Percentiles rank a stretch among this genome's conserved stretches.
Evolutionary conservation across 2,113 vertebrate genomes (phyloP).

Genomic region (Chiloscyllium plagiosum): DNA sequence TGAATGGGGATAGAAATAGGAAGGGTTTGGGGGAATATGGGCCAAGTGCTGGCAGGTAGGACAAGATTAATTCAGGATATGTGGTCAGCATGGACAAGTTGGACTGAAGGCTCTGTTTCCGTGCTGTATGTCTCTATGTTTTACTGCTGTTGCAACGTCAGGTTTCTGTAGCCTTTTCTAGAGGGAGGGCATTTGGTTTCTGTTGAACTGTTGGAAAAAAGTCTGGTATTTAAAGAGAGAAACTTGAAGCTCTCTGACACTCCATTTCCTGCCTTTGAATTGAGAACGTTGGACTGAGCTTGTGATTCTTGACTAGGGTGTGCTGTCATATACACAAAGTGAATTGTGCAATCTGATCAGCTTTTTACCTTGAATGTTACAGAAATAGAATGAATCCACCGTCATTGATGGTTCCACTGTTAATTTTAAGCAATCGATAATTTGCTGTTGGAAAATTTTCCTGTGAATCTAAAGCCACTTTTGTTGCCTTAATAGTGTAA

Average conservation of each 20-base stretch:
- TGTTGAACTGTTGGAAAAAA: too few relatives aligned
- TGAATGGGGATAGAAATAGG: too few relatives aligned
- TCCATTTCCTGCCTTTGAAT: neutral
- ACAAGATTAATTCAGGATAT: too few relatives aligned
- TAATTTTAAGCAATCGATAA: neutral
- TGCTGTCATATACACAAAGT: neutral
- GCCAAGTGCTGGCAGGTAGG: too few relatives aligned
- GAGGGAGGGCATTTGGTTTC: too few relatives aligned
- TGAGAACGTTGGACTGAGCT: neutral
- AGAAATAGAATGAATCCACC: neutral
- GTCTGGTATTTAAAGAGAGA: too few relatives aligned
- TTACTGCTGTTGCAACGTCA: too few relatives aligned
- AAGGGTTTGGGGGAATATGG: too few relatives aligned
- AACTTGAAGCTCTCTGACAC: neutral
- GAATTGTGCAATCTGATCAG: neutral
- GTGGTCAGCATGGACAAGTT: too few relatives aligned
- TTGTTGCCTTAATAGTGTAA: neutral
- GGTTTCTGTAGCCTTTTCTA: too few relatives aligned
- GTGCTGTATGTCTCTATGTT: too few relatives aligned
- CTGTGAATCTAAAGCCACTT: neutral
- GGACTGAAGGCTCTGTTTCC: too few relatives aligned
- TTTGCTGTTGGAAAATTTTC: neutral
- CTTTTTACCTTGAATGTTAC: neutral
- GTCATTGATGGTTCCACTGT: neutral
- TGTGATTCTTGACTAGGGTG: neutral